Evolutionary conservation across 1,140 invertebrate genomes (phyloP), one percentile per base, ranked within the genome.

Genomic region (Neotoxoptera formosana): DNA sequence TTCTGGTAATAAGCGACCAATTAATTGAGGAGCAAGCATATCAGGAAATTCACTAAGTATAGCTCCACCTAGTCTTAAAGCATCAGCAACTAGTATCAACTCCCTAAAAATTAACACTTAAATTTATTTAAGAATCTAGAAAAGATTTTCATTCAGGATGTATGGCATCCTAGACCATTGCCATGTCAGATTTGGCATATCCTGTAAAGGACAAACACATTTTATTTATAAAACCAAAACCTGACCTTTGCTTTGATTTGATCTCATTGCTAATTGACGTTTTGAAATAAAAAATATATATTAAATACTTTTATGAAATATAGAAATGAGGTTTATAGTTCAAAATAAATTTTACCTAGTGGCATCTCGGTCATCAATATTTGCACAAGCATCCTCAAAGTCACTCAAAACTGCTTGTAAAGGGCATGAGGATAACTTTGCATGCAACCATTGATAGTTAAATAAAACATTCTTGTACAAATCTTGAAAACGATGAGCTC

Each of bases 391-490:
- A 95, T 99, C 99, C 96, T 99, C 99, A 95, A 99, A 99, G 95
- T 99, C 99, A 23, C 98, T 97, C 21, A 99, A 95, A 6, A 99
- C 97, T 0, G 98, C 97, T 96, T 99, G 99, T 4, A 99, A 96
- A 2, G 99, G 99, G 95, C 99, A 99, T 94, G 98, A 98, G 94
- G 97, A 98, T 3, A 99, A 95, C 95, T 99, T 99, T 0, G 99
- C 98, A 95, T 99, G 98, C 0, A 99, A 96, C 98, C 99, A 99
- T 94, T 99, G 97, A 95, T 99, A 99, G 95, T 99, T 99, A 95
- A 99, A 99, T 1, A 99, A 96, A 21, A 99, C 98, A 94, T 99
- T 97, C 90, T 98, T 97, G 95, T 99, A 99, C 0, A 99, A 96
- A 95, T 99, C 99, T 93, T 98, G 97, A 94, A 98, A 99, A 47